Base-by-base conservation (phyloP, 2,888 invertebrate species). In the Lamellibrachia satsuma region DNA sequence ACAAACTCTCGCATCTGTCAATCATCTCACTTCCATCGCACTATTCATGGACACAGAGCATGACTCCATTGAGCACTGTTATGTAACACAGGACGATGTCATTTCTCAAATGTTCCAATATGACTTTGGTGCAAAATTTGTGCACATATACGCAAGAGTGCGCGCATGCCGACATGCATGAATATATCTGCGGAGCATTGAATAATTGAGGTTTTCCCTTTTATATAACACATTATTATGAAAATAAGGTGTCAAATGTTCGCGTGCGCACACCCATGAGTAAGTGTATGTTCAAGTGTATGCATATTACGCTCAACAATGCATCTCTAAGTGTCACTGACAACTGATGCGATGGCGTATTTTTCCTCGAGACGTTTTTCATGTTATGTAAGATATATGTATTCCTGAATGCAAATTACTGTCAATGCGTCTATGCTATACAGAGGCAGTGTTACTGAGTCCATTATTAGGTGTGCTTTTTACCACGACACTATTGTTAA, bases 381-480 rank as follows among this genome's bases (percentile, higher is more conserved):
- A n/a, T 75, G 75, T 75, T 75, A 75, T 75, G 75, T n/a, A 75
- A 75, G n/a, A 75, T 22, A 75, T 75, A 75, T 75, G 75, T 75
- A 22, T n/a, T 75, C 75, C 75, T 2, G 22, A 22, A 75, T 75
- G 75, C 75, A 75, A 75, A 75, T 75, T 75, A 22, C 75, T 75
- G 15, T 75, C 22, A 75, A 75, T 22, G 75, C 75, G 22, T 75
- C 22, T 75, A n/a, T 22, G n/a, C 75, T 15, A 75, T 15, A 75
- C 4, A 75, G n/a, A 11, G 22, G 75, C 75, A 22, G 75, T 75
- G 75, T 75, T 75, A 22, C n/a, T 75, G 0, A 75, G 22, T 75
- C n/a, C 15, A 22, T 75, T 75, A 75, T 75, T 39, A 39, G 39
- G 75, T 6, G n/a, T 75, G 75, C 22, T 22, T 75, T 75, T 75